Percentiles rank a stretch among this genome's conserved stretches.
phyloP scores from a whole-genome alignment of 2,888 invertebrate species.

The Empis livida region DNA sequence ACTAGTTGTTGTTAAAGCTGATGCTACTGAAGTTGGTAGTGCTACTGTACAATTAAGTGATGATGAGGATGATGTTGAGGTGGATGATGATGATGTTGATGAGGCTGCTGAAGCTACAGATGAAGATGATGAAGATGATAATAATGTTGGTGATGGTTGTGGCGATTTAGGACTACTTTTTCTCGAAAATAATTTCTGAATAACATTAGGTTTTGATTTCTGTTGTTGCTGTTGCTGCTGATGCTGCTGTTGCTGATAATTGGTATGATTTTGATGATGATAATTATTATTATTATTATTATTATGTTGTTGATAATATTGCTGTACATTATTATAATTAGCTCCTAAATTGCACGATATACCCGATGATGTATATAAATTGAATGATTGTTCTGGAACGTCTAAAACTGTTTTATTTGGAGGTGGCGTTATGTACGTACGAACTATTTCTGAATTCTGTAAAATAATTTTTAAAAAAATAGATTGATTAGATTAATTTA shows the following conservation, averaged over 20 bases:
- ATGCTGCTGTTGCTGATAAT: constrained; percentile 10
- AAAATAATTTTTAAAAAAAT: constrained; percentile 8
- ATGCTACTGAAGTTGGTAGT: constrained; percentile 26
- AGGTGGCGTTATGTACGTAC: constrained; percentile 51
- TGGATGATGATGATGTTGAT: constrained; percentile 14
- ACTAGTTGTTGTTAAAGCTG: constrained; percentile 29
- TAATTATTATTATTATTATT: constrained; percentile 2
- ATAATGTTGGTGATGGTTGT: constrained; percentile 18
- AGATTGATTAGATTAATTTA: constrained; percentile 1
- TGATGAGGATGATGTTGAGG: constrained; percentile 20
- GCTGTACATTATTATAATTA: constrained; percentile 13
- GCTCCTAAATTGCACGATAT: constrained; percentile 18
- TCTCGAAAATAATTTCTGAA: constrained; percentile 35
- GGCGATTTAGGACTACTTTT: constrained; percentile 35
- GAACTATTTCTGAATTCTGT: constrained; percentile 54
- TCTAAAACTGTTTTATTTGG: constrained; percentile 55
- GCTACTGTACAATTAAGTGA: constrained; percentile 16
- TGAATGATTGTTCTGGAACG: constrained; percentile 41
- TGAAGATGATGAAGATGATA: constrained; percentile 13
- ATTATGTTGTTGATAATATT: constrained; percentile 8
- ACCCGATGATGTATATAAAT: constrained; percentile 18
- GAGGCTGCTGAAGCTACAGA: constrained; percentile 13
- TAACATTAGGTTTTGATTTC: constrained; percentile 36
- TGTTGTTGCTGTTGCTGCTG: constrained; percentile 10
- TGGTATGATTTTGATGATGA: constrained; percentile 10